A percentile compares a stretch with the other conserved stretches of the same genome.
Conservation (phyloP, 35 echinoderm and acorn worm genomes). For the Chiridota heheva region DNA sequence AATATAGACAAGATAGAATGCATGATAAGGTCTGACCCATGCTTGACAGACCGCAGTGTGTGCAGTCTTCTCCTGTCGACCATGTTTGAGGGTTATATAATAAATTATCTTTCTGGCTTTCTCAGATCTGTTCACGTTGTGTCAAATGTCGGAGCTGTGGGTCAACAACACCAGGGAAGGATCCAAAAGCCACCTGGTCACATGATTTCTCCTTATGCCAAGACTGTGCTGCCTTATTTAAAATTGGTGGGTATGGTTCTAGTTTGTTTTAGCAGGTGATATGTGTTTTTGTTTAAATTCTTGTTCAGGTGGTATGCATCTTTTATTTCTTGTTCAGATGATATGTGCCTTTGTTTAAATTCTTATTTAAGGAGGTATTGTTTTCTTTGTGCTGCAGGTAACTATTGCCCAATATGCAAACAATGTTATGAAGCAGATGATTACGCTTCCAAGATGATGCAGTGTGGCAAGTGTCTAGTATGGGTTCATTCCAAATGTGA, state of each 20-base stretch:
- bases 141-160: slow-evolving; percentile 94
- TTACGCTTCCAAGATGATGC: slow-evolving; percentile 98
- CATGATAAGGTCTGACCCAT: neutral
- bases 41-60: too few relatives aligned
- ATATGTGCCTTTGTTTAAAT: too few relatives aligned
- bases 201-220: slow-evolving; percentile 96
- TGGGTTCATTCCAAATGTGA: slow-evolving; percentile 99
- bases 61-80: too few relatives aligned
- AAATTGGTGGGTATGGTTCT: slow-evolving; percentile 18
- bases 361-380: too few relatives aligned
- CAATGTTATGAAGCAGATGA: slow-evolving; percentile 94
- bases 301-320: neutral
- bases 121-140: slow-evolving; percentile 87
- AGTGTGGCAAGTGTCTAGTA: slow-evolving; percentile 79
- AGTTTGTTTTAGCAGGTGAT: neutral
- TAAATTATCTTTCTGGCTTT: too few relatives aligned
- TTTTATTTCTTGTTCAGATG: neutral
- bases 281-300: neutral
- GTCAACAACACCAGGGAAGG: slow-evolving; percentile 76
- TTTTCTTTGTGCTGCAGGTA: slow-evolving; percentile 54
- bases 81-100: too few relatives aligned
- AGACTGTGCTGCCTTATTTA: slow-evolving; percentile 90
- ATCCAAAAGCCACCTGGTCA: slow-evolving; percentile 78
- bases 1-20: too few relatives aligned
- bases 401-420: slow-evolving; percentile 94